Percentiles rank a stretch among this genome's conserved stretches.
Conservation (phyloP, 2,888 invertebrate genomes). For the Cephus sareptanus region DNA sequence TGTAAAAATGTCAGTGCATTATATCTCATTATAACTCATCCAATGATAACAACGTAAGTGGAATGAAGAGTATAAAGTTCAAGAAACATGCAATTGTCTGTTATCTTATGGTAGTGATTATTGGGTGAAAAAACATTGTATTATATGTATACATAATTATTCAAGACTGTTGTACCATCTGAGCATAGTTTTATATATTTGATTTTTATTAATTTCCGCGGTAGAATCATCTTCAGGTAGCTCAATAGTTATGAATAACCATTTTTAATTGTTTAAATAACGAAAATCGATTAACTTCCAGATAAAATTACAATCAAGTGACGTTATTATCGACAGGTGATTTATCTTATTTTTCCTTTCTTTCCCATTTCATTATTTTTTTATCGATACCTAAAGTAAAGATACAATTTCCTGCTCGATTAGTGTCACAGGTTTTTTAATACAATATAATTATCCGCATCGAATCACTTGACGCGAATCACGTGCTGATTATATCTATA, state of each 20-base stretch:
- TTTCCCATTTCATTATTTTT: background rate
- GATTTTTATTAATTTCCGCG: too few relatives aligned
- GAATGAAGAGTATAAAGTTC: background rate
- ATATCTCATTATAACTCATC: background rate
- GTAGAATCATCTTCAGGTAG: too few relatives aligned
- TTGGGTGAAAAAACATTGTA: background rate
- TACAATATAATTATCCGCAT: background rate
- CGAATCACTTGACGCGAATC: background rate
- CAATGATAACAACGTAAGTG: background rate
- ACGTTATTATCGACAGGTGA: background rate
- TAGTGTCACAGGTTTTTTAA: background rate
- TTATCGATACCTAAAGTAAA: background rate
- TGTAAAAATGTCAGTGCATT: background rate
- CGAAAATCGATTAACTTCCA: background rate
- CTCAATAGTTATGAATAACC: too few relatives aligned
- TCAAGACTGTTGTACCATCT: too few relatives aligned
- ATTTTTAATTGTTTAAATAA: background rate
- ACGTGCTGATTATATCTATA: background rate
- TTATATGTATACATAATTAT: too few relatives aligned
- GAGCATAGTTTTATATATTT: too few relatives aligned
- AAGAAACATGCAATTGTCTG: background rate
- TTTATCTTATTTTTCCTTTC: background rate
- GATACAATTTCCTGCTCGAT: background rate
- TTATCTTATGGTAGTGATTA: background rate
- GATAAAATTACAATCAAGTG: background rate